These are phyloP conservation scores for Coryphaenoides rupestris DNA, from an alignment of 2,113 vertebrate genomes.

Conservation along the genomic window DNA sequence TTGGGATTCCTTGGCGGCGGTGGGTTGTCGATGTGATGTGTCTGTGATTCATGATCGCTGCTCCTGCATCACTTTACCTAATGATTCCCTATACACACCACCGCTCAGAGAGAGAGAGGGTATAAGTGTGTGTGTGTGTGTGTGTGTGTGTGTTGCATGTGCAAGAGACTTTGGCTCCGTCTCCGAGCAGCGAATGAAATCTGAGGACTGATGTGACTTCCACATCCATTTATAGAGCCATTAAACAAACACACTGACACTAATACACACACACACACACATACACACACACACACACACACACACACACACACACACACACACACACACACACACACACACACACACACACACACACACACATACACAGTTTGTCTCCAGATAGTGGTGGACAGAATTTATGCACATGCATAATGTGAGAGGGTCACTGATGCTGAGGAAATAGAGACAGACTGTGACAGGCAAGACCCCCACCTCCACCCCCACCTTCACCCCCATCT, in stretches of 20 bases:
- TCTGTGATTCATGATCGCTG: slow-evolving; percentile 71
- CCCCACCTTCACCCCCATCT: no score
- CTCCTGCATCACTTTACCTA: slow-evolving; percentile 71
- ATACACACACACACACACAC: no score
- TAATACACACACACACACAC: slow-evolving; percentile 11
- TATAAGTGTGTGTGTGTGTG: slow-evolving; percentile 16
- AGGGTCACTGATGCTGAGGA: slow-evolving; percentile 14
- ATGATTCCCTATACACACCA: slow-evolving; percentile 64
- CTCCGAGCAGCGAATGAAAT: slow-evolving; percentile 36
- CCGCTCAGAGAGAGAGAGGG: slow-evolving; percentile 25
- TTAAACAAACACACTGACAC: slow-evolving; percentile 47
- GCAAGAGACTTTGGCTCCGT: slow-evolving; percentile 3
- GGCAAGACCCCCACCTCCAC: slow-evolving; percentile 10
- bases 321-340: slow-evolving; percentile 5
- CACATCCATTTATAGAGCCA: slow-evolving; percentile 62
- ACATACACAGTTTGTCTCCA: background rate
- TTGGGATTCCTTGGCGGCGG: slow-evolving; percentile 57
- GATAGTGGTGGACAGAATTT: slow-evolving; percentile 34
- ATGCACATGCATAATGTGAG: slow-evolving; percentile 59
- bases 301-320: slow-evolving; percentile 9
- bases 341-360: slow-evolving; percentile 2
- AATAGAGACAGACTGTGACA: slow-evolving; percentile 23
- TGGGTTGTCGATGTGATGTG: slow-evolving; percentile 68
- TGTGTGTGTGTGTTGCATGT: background rate
- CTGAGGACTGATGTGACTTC: slow-evolving; percentile 55